phyloP scores from a whole-genome alignment of 2,797 vertebrate genomes.

The Halcyon leucocephala region DNA sequence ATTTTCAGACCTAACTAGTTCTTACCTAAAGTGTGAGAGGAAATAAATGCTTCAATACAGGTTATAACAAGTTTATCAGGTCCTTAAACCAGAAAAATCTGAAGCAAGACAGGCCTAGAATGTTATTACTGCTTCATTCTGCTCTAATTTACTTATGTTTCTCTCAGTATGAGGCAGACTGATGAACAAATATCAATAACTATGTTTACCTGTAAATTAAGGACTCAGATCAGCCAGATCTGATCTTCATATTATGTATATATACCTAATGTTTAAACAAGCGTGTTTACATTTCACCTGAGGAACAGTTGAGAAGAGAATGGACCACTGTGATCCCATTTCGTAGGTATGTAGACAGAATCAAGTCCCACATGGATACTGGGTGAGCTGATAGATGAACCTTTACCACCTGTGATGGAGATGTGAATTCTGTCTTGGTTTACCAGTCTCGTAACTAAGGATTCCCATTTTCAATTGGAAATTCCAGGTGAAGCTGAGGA shows the following conservation, averaged over 20 bases:
- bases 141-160: too few species aligned
- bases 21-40: background rate
- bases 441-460: background rate
- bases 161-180: background rate
- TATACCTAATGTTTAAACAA: background rate
- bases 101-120: background rate
- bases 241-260: background rate
- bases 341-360: background rate
- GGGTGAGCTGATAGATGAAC: background rate
- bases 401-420: background rate
- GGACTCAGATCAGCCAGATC: background rate
- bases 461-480: too few species aligned
- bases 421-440: background rate
- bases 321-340: background rate
- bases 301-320: background rate
- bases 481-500: too few species aligned
- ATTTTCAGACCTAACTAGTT: background rate
- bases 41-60: background rate
- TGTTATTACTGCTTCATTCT: background rate
- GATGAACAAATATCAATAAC: too few species aligned
- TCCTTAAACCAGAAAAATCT: background rate
- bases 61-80: background rate
- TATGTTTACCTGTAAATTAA: background rate
- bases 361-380: background rate
- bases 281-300: background rate